Evolutionary conservation across 2,888 invertebrate genomes (phyloP), one percentile per base, ranked within the genome.

Genomic region (Phragmatobia fuliginosa): DNA sequence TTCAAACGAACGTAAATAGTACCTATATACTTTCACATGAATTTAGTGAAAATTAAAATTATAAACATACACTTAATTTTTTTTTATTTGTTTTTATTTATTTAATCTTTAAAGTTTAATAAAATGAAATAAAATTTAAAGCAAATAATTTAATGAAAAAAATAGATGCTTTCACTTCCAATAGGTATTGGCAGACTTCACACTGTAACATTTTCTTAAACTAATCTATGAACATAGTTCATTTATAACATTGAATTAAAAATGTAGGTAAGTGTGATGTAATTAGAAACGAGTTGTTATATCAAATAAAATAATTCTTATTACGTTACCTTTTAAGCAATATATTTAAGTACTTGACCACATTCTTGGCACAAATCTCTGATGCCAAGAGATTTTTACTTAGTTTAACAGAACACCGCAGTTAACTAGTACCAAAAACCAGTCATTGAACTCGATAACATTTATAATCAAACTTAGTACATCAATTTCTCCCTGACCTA

Each of bases 101-200:
- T n/a, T n/a, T n/a, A n/a, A n/a, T n/a, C n/a, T n/a, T n/a, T n/a
- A n/a, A n/a, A n/a, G n/a, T n/a, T n/a, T n/a, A n/a, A n/a, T n/a
- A n/a, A n/a, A n/a, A n/a, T n/a, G n/a, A n/a, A n/a, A n/a, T n/a
- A n/a, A n/a, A n/a, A n/a, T n/a, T n/a, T n/a, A n/a, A n/a, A n/a
- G n/a, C n/a, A n/a, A n/a, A n/a, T n/a, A n/a, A n/a, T n/a, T n/a
- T n/a, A n/a, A 38, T 16, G 21, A 18, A 8, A 41, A 38, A 38
- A 28, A 18, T 31, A 21, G 0, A 41, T 38, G 62, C 62, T 41
- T 62, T 41, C 41, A 62, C 41, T 62, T 28, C 25, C 33, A 61
- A 61, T 21, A 14, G n/a, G n/a, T n/a, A n/a, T 25, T 41, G 41
- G 18, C 25, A 62, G 38, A 62, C 85, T 83, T 83, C 8, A 21